A percentile compares a stretch with the other conserved stretches of the same genome.
phyloP scores from a whole-genome alignment of 2,888 invertebrate species.

The Amblyteles armatorius region DNA sequence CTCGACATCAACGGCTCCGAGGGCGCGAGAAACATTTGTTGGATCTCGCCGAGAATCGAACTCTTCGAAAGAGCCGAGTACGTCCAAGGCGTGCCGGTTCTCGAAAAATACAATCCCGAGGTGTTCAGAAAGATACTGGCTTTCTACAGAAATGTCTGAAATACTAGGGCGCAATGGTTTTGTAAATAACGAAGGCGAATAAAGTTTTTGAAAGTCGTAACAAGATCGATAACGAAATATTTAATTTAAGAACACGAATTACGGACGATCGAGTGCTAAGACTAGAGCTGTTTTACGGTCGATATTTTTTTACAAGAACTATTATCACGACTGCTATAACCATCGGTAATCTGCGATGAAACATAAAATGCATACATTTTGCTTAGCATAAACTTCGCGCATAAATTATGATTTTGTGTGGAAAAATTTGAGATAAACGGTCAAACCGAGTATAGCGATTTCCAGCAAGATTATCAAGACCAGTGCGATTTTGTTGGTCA shows the following conservation, averaged over 20 bases:
- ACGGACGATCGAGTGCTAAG: neutral
- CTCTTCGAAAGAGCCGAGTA: slow-evolving; percentile 89
- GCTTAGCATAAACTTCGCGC: neutral
- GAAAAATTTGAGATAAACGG: slow-evolving; percentile 89
- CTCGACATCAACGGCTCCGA: slow-evolving; percentile 87
- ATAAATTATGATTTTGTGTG: slow-evolving; percentile 72
- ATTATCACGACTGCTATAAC: neutral
- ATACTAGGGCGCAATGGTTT: slow-evolving; percentile 32
- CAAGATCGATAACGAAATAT: neutral
- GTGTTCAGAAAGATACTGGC: slow-evolving; percentile 92
- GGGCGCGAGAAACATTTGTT: slow-evolving; percentile 92
- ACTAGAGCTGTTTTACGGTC: neutral
- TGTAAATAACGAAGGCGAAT: slow-evolving; percentile 49
- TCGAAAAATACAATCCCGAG: slow-evolving; percentile 92
- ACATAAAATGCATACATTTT: neutral
- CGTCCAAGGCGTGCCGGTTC: slow-evolving; percentile 87
- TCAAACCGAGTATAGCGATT: slow-evolving; percentile 87
- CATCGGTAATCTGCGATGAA: neutral
- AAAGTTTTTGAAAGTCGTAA: slow-evolving; percentile 4
- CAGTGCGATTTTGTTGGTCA: slow-evolving; percentile 91
- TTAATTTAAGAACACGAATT: neutral
- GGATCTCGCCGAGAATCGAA: slow-evolving; percentile 88
- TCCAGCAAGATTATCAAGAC: slow-evolving; percentile 91
- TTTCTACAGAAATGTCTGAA: slow-evolving; percentile 90
- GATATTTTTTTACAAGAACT: slow-evolving; percentile 2